Percentiles rank a stretch among this genome's conserved stretches.
Evolutionary conservation across 2,888 invertebrate genomes (phyloP).

Genomic region (Drosophila mulleri): DNA sequence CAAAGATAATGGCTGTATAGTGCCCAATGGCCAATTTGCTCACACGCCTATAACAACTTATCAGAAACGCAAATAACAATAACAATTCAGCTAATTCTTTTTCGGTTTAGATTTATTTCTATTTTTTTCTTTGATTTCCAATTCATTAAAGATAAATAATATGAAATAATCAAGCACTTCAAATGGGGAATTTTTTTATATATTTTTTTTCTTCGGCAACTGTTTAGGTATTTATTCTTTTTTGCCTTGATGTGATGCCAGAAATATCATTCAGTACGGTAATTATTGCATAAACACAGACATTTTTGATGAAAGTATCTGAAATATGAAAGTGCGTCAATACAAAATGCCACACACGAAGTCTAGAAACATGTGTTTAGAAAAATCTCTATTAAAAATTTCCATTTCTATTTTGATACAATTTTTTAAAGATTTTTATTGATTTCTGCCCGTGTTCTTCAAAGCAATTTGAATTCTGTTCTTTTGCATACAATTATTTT

Average conservation of each 20-base stretch:
- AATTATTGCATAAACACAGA: conserved; percentile 55
- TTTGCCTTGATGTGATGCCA: conserved; percentile 24
- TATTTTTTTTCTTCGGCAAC: neutral
- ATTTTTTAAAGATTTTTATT: conserved; percentile 12
- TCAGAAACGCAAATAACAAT: neutral
- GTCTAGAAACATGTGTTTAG: conserved; percentile 15
- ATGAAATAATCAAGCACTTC: conserved; percentile 31
- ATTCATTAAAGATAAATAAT: conserved; percentile 13
- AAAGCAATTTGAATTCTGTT: conserved; percentile 1
- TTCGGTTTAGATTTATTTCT: neutral
- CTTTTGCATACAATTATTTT: neutral
- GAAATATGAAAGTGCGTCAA: conserved; percentile 38
- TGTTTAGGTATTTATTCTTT: conserved; percentile 8
- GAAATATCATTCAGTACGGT: conserved; percentile 50
- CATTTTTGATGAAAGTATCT: conserved; percentile 21
- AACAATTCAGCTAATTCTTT: neutral
- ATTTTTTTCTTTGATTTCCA: conserved; percentile 24
- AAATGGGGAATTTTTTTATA: conserved; percentile 13
- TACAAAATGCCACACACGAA: conserved; percentile 30
- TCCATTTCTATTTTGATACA: neutral
- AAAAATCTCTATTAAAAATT: neutral
- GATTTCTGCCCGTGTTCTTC: neutral
- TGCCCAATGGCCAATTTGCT: conserved; percentile 31
- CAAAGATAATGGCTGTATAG: neutral
- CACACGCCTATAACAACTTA: neutral